Percentiles rank a stretch among this genome's conserved stretches.
Evolutionary conservation across 2,797 vertebrate species (phyloP).

Genomic region (Jordanella pulchra): DNA sequence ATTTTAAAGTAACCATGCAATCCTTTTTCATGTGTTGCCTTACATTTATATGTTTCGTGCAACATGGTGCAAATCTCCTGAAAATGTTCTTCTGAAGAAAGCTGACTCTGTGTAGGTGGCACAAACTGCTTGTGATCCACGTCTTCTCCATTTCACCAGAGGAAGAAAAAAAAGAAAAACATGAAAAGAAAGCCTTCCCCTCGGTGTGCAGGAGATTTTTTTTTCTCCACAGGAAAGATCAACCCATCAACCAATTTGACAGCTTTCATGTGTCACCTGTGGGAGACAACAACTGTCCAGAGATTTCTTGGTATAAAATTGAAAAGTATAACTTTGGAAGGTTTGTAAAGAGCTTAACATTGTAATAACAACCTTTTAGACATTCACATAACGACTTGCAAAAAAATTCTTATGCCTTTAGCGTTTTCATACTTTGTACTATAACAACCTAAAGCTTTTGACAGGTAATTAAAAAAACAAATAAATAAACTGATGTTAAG

Average conservation of each 20-base stretch:
- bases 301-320: conserved; percentile 4
- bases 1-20: conserved; percentile 22
- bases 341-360: neutral
- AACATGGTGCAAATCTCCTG: conserved; percentile 23
- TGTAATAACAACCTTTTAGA: neutral
- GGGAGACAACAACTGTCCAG: neutral
- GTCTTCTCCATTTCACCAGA: conserved; percentile 11
- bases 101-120: conserved; percentile 2
- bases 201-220: neutral
- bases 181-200: neutral
- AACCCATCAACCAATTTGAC: conserved; percentile 2
- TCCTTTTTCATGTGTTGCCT: conserved; percentile 17
- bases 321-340: neutral
- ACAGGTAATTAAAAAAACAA: neutral
- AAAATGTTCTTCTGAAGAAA: neutral
- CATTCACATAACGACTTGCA: neutral
- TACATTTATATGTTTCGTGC: conserved; percentile 32
- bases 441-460: neutral
- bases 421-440: neutral
- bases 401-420: neutral
- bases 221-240: neutral
- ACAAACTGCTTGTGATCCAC: conserved; percentile 9
- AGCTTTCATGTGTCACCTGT: conserved; percentile 5
- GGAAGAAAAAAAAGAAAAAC: conserved; percentile 4
- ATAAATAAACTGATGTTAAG: neutral